phyloP scores from a whole-genome alignment of 2,797 vertebrate genomes.

The Dendrocincla fuliginosa region DNA sequence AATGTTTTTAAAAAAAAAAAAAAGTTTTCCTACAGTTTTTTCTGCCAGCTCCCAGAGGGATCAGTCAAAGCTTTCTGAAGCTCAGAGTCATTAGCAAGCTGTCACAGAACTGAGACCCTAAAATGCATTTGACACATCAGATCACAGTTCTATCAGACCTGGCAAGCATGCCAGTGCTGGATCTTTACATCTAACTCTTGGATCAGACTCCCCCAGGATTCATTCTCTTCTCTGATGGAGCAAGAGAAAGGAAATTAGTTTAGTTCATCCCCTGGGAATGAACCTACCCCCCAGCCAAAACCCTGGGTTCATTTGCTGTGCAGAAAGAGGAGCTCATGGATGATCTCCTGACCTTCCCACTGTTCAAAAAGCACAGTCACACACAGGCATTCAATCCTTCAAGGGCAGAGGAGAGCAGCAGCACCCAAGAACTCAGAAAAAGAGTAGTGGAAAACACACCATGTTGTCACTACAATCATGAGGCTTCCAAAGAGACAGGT shows the following conservation, averaged over 20 bases:
- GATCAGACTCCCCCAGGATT: background rate
- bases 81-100: slow-evolving; percentile 57
- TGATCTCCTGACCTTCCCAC: background rate
- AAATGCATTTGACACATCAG: slow-evolving; percentile 39
- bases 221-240: background rate
- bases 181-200: background rate
- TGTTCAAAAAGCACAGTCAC: background rate
- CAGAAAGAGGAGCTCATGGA: background rate
- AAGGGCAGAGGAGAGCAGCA: background rate
- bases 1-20: background rate
- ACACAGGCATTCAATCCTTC: background rate
- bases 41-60: slow-evolving; percentile 45
- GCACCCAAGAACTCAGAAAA: background rate
- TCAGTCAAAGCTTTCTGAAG: slow-evolving; percentile 49
- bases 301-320: background rate
- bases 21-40: background rate
- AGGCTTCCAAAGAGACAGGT: background rate
- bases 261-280: background rate
- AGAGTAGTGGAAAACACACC: background rate
- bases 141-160: slow-evolving; percentile 29
- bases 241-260: background rate
- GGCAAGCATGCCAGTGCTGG: background rate
- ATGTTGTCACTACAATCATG: background rate
- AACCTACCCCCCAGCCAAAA: background rate
- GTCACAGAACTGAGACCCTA: slow-evolving; percentile 40